Evolutionary conservation across 2,113 vertebrate genomes (phyloP).

Genomic region (zebrafish (Danio rerio)): DNA sequence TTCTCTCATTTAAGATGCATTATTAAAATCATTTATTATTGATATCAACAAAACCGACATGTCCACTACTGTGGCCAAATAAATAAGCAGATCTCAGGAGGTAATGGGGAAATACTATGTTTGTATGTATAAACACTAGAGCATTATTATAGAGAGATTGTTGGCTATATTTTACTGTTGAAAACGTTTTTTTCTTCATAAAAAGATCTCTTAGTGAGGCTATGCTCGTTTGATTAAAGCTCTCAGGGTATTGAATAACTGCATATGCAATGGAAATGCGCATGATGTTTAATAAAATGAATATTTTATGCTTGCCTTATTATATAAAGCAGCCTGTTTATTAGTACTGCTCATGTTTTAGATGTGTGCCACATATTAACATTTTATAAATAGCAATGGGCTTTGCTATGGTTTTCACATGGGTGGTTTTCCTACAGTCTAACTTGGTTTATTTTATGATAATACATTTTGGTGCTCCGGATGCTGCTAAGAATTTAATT

Average conservation of each 20-base stretch:
- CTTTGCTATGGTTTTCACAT: too few relatives aligned
- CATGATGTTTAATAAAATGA: neutral
- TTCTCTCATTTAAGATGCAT: too few relatives aligned
- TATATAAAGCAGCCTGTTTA: constrained; percentile 34
- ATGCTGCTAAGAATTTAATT: neutral
- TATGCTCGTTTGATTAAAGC: constrained; percentile 22
- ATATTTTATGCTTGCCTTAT: constrained; percentile 15
- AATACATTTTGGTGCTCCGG: neutral
- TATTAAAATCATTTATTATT: neutral
- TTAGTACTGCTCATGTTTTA: neutral
- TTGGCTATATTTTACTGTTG: neutral
- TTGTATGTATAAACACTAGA: neutral
- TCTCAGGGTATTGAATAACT: constrained; percentile 30
- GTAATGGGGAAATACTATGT: neutral
- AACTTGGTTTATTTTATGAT: neutral
- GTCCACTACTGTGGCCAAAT: neutral
- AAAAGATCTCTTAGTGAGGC: neutral
- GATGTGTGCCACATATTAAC: too few relatives aligned
- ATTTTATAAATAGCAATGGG: too few relatives aligned
- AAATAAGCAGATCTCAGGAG: neutral
- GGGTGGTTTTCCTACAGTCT: neutral
- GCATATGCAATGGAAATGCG: neutral
- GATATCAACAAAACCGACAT: neutral
- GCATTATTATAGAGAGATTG: neutral
- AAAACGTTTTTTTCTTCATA: neutral